phyloP scores from a whole-genome alignment of 2,797 vertebrate genomes.

The Agapornis canus region DNA sequence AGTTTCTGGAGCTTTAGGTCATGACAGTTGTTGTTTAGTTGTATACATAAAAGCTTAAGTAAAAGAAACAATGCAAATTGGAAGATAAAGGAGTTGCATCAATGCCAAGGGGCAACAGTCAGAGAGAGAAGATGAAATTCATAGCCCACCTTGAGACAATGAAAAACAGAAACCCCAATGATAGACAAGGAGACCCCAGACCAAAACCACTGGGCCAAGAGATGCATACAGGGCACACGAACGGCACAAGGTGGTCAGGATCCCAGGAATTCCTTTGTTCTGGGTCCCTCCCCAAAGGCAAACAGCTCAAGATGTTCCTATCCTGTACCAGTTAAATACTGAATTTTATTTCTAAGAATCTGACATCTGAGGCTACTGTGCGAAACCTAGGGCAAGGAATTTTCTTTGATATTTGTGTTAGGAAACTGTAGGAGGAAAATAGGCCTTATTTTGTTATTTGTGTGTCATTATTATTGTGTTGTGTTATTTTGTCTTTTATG shows the following conservation, averaged over 20 bases:
- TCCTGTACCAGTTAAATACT: not conserved
- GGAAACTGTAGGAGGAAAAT: not conserved
- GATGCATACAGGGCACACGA: not conserved
- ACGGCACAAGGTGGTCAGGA: not conserved
- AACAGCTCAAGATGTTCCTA: not conserved
- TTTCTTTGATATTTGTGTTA: not conserved
- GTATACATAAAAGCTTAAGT: not conserved
- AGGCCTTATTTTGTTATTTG: not conserved
- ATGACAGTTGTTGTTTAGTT: not conserved
- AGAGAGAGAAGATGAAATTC: not conserved
- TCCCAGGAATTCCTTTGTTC: not conserved
- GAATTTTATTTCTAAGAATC: not conserved
- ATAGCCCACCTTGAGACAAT: not conserved
- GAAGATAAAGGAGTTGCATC: not conserved
- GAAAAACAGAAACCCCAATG: not conserved
- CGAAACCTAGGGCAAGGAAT: not conserved
- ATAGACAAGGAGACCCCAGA: not conserved
- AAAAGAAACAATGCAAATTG: not conserved
- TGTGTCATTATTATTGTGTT: not conserved
- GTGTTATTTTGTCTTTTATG: not conserved
- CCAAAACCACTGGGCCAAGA: not conserved
- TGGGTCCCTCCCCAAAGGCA: not conserved
- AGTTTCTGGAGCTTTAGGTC: not conserved
- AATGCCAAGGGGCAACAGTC: not conserved
- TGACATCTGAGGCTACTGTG: not conserved